A percentile compares a stretch with the other conserved stretches of the same genome.
Evolutionary conservation across 2,113 vertebrate genomes (phyloP).

Genomic region (Australoheros scitulus): DNA sequence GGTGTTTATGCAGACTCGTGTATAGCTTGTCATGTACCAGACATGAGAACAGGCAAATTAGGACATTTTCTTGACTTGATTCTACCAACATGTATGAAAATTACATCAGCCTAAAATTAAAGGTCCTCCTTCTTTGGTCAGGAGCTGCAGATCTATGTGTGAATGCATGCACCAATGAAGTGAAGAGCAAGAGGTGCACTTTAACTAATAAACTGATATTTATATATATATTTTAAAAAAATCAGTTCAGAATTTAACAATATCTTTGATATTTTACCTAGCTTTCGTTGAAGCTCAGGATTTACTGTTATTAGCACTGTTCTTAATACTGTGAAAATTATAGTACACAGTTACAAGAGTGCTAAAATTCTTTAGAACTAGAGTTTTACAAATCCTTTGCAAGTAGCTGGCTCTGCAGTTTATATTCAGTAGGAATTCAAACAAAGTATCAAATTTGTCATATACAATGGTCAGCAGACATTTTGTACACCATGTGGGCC

Average conservation of each 20-base stretch:
- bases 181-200: too few species aligned
- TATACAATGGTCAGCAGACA: not conserved
- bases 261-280: not conserved
- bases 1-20: not conserved
- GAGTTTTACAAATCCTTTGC: not conserved
- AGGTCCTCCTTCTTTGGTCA: not conserved
- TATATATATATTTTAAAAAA: not conserved
- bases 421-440: not conserved
- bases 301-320: not conserved
- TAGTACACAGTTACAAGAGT: not conserved
- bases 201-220: not conserved
- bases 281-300: not conserved
- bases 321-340: too few species aligned
- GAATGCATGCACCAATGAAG: not conserved
- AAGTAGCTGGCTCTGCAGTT: not conserved
- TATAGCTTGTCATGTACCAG: not conserved
- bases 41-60: not conserved
- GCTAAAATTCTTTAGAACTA: not conserved
- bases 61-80: not conserved
- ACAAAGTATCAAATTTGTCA: not conserved
- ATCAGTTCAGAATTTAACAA: not conserved
- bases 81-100: not conserved
- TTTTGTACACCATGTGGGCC: not conserved
- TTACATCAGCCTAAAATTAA: not conserved
- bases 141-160: not conserved